These are phyloP conservation scores for Hartigia nigra DNA, from an alignment of 2,888 invertebrate species.

Conservation along the genomic window DNA sequence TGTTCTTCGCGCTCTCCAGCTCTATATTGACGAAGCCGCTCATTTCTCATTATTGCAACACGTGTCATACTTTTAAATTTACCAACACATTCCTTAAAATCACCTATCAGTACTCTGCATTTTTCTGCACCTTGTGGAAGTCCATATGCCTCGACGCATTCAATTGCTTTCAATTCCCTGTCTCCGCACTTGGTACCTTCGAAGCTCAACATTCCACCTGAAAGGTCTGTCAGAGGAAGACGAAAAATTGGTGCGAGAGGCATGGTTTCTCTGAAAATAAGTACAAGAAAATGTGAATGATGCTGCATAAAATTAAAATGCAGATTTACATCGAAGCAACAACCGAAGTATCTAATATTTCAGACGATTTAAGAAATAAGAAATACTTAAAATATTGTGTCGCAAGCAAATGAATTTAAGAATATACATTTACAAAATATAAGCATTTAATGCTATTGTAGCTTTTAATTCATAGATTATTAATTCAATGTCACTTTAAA, in stretches of 20 bases:
- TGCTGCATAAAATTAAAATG: not conserved
- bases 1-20: conserved; percentile 68
- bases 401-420: not conserved
- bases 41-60: conserved; percentile 71
- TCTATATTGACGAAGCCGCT: conserved; percentile 72
- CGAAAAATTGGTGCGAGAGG: conserved; percentile 75
- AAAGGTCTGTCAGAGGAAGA: conserved; percentile 79
- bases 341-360: not conserved
- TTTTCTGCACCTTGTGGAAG: conserved; percentile 72
- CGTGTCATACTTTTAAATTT: conserved; percentile 72
- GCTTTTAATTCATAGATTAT: not conserved
- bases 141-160: conserved; percentile 87
- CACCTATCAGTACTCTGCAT: conserved; percentile 74
- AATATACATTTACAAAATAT: not conserved
- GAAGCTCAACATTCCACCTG: conserved; percentile 73
- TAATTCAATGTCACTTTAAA: not conserved
- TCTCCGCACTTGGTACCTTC: conserved; percentile 74
- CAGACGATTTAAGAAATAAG: not conserved
- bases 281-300: not conserved
- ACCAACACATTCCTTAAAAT: conserved; percentile 78
- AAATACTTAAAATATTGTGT: not conserved
- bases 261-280: conserved; percentile 62
- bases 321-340: not conserved
- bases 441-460: not conserved
- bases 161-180: conserved; percentile 77